phyloP scores from a whole-genome alignment of 2,797 vertebrate species.

The Eremophila alpestris region DNA sequence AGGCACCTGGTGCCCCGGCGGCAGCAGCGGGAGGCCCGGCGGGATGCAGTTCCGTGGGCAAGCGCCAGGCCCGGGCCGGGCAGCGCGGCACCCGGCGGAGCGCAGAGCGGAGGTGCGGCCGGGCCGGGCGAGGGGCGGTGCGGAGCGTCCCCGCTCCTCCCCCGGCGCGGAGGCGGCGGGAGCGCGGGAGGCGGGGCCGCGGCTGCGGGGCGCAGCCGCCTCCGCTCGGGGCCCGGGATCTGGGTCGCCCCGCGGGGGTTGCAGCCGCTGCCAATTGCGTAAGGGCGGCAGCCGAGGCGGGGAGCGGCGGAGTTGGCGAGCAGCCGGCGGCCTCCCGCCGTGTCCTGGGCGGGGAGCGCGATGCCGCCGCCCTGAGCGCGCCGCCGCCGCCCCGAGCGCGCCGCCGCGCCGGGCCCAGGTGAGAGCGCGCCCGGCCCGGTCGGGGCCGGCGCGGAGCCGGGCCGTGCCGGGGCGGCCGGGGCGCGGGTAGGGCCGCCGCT shows the following conservation, averaged over 20 bases:
- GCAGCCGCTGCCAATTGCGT: background rate
- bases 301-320: background rate
- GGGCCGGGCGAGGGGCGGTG: background rate
- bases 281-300: conserved; percentile 20
- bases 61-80: background rate
- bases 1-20: background rate
- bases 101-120: background rate
- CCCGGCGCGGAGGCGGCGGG: background rate
- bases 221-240: conserved; percentile 11
- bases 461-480: background rate
- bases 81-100: background rate
- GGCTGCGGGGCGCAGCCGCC: background rate
- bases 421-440: background rate
- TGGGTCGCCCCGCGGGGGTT: background rate
- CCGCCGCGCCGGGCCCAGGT: background rate
- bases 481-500: background rate
- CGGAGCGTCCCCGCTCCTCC: background rate
- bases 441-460: background rate
- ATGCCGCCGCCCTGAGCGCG: conserved; percentile 37
- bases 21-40: too few relatives aligned
- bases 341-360: background rate
- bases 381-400: background rate
- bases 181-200: background rate
- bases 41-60: fast-evolving
- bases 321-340: background rate